Conservation (phyloP, 2,888 invertebrate species). For the Linyphia triangularis region DNA sequence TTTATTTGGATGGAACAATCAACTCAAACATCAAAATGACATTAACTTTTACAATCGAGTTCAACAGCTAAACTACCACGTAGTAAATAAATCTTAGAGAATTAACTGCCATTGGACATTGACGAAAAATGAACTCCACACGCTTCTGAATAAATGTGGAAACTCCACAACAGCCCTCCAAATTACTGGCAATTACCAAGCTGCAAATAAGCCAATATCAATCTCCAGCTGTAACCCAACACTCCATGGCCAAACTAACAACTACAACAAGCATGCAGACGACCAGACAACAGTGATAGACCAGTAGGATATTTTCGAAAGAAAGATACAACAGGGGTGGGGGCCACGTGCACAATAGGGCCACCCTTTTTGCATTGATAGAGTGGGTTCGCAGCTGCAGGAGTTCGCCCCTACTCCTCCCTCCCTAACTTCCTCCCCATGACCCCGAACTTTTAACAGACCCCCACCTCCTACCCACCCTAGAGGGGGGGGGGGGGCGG, state of each 20-base stretch:
- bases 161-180: neutral
- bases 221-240: constrained; percentile 14
- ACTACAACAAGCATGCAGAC: neutral
- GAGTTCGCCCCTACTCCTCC: neutral
- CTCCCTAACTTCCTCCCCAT: constrained; percentile 34
- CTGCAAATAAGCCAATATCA: constrained; percentile 19
- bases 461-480: neutral
- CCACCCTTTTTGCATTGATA: constrained; percentile 66
- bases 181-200: constrained; percentile 10
- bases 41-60: no score
- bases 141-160: neutral
- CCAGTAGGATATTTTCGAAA: constrained; percentile 22
- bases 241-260: neutral
- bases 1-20: no score
- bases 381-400: constrained; percentile 62
- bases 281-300: neutral
- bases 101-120: no score
- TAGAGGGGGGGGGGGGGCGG: constrained; percentile 19
- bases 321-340: constrained; percentile 17
- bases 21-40: no score
- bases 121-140: no score
- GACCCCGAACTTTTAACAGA: constrained; percentile 47
- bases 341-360: constrained; percentile 55
- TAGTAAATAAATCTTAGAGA: no score
- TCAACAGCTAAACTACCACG: no score